These are phyloP conservation scores for Schlechtendalia chinensis DNA, from an alignment of 1,140 invertebrate genomes.

Conservation along the genomic window DNA sequence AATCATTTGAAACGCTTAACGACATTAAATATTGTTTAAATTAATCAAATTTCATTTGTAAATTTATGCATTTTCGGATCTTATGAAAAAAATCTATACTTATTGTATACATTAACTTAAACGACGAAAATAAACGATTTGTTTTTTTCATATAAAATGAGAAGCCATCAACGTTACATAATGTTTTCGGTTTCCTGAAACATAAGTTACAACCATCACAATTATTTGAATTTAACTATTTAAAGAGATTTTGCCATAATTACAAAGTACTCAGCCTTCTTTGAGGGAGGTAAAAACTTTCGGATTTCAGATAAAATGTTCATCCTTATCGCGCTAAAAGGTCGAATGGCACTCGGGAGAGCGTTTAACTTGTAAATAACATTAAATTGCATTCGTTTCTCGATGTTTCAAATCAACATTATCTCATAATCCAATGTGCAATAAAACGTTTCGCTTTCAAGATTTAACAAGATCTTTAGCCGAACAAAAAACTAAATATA, in stretches of 20 bases:
- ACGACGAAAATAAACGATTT: no score
- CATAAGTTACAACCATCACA: neutral
- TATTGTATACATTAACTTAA: no score
- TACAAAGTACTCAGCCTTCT: neutral
- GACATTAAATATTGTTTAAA: no score
- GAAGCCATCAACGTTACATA: no score
- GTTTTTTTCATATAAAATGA: neutral
- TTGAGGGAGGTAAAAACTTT: neutral
- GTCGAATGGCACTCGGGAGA: neutral
- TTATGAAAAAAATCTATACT: no score
- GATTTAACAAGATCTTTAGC: conserved; percentile 6
- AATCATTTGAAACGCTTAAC: no score
- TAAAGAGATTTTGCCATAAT: neutral
- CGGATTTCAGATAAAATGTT: neutral
- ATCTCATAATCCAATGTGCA: neutral
- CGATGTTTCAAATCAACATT: conserved; percentile 16
- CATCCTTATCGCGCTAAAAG: neutral
- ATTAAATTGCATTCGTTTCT: conserved; percentile 24
- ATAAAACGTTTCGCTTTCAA: conserved; percentile 29
- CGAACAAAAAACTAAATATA: neutral
- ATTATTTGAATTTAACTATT: neutral
- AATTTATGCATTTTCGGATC: no score
- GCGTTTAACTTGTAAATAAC: conserved; percentile 25
- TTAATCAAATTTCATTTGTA: no score
- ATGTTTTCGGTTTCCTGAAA: no score